phyloP scores from a whole-genome alignment of 1,140 invertebrate genomes.

The Caligus rogercresseyi region DNA sequence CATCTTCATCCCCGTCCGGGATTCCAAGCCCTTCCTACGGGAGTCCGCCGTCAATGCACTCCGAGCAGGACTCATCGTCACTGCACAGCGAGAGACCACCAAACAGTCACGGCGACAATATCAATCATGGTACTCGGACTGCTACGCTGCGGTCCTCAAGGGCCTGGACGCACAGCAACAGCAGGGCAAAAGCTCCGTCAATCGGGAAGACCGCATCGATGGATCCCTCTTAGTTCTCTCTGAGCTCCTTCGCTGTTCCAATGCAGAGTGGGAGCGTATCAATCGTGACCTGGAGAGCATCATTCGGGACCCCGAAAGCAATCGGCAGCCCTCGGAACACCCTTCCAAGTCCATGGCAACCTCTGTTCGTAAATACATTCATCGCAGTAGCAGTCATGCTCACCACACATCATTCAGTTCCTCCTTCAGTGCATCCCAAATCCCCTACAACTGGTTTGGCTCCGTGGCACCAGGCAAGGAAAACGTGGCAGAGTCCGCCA shows the following conservation, averaged over 20 bases:
- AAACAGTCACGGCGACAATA: constrained; percentile 36
- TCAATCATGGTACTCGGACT: constrained; percentile 48
- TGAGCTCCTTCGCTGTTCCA: constrained; percentile 79
- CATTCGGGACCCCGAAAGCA: background rate
- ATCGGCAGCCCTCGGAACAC: background rate
- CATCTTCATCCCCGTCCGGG: constrained; percentile 77
- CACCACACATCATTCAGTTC: background rate
- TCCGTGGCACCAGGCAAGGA: constrained; percentile 14
- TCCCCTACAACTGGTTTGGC: constrained; percentile 19
- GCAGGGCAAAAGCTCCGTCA: constrained; percentile 35
- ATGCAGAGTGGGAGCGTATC: constrained; percentile 65
- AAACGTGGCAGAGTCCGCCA: background rate
- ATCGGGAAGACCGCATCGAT: constrained; percentile 74
- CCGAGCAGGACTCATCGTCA: constrained; percentile 76
- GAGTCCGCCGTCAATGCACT: constrained; percentile 82
- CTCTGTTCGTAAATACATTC: constrained; percentile 5
- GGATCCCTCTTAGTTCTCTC: constrained; percentile 82
- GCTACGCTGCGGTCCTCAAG: constrained; percentile 66
- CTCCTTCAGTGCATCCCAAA: background rate
- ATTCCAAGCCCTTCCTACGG: constrained; percentile 75
- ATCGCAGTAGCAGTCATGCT: too few species aligned
- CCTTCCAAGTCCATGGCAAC: background rate
- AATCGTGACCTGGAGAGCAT: constrained; percentile 43
- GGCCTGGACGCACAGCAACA: constrained; percentile 57
- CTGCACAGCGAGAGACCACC: constrained; percentile 74